Conservation (phyloP, 2,888 invertebrate genomes). For the Heteromyza rotundicornis region DNA sequence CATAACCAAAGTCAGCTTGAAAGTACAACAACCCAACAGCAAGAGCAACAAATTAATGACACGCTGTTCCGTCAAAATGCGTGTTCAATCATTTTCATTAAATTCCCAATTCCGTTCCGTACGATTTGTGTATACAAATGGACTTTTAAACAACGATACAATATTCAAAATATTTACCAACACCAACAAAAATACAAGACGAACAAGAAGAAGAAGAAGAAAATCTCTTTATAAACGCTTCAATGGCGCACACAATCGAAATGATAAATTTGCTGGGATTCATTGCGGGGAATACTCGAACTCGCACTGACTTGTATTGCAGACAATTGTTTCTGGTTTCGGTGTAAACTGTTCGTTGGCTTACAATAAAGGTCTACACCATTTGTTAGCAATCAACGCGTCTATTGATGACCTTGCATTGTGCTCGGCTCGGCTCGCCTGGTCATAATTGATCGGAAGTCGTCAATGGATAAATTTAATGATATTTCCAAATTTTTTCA, state of each 20-base stretch:
- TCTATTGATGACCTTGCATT: constrained; percentile 53
- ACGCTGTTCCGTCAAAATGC: constrained; percentile 25
- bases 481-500: background rate
- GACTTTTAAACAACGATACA: background rate
- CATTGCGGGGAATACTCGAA: too few relatives aligned
- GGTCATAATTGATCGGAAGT: background rate
- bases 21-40: constrained; percentile 16
- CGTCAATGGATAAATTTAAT: background rate
- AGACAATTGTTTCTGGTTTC: too few relatives aligned
- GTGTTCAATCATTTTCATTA: constrained; percentile 16
- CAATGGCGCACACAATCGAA: constrained; percentile 9
- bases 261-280: constrained; percentile 22
- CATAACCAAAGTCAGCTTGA: background rate
- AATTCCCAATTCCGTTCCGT: constrained; percentile 18
- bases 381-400: constrained; percentile 50
- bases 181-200: too few relatives aligned
- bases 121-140: constrained; percentile 9
- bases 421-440: constrained; percentile 18
- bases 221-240: constrained; percentile 33
- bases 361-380: background rate
- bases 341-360: too few relatives aligned
- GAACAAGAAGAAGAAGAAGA: too few relatives aligned
- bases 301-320: too few relatives aligned
- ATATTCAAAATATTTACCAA: constrained; percentile 19
- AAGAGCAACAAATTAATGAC: constrained; percentile 31